Conservation (phyloP, 23 tunicate species). For the Phallusia fumigata region DNA sequence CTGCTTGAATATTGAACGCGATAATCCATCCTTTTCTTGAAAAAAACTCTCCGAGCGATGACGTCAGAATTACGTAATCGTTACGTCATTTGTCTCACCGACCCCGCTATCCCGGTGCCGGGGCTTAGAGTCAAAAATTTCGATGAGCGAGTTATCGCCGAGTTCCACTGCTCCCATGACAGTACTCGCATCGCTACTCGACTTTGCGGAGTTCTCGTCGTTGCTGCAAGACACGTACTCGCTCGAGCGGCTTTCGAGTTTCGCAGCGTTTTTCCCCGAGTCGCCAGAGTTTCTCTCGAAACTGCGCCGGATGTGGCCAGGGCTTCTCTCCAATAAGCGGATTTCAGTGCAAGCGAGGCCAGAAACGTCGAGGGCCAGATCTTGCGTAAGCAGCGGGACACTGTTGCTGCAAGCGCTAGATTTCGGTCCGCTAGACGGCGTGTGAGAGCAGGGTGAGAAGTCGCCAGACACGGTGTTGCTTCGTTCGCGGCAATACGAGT, state of each 20-base stretch:
- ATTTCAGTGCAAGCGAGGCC: background rate
- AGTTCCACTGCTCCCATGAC: background rate
- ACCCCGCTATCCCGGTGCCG: constrained; percentile 26
- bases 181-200: background rate
- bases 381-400: background rate
- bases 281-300: background rate
- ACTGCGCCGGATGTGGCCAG: background rate
- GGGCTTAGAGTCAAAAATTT: background rate
- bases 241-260: background rate
- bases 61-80: too few species aligned
- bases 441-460: background rate
- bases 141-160: background rate
- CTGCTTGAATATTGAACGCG: too few species aligned
- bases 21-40: too few species aligned
- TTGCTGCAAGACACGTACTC: constrained; percentile 8
- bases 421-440: background rate
- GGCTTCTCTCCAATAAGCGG: background rate
- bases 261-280: background rate
- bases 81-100: background rate
- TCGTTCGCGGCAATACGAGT: constrained; percentile 14
- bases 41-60: too few species aligned
- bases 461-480: constrained; percentile 48
- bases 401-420: constrained; percentile 7
- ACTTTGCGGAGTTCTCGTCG: background rate
- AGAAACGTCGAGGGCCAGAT: background rate